Evolutionary conservation across 2,797 vertebrate species (phyloP).

Genomic region (Enteromius mattozi): DNA sequence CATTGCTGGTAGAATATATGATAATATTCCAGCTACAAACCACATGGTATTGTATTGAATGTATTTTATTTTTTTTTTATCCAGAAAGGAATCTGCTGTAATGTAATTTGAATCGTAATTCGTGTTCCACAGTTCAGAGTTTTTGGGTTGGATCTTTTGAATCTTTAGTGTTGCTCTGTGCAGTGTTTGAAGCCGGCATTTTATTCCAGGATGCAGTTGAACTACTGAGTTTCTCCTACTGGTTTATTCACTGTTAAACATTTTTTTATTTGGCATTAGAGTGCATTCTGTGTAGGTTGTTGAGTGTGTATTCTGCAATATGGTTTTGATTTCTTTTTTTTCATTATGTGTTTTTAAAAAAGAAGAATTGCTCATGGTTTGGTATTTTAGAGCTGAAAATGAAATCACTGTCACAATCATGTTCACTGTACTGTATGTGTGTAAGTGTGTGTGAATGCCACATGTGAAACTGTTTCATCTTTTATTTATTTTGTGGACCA

Average conservation of each 20-base stretch:
- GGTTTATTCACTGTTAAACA: not conserved
- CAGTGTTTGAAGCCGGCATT: constrained; percentile 45
- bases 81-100: constrained; percentile 4
- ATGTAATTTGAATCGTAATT: not conserved
- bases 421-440: constrained; percentile 64
- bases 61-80: constrained; percentile 25
- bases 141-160: constrained; percentile 10
- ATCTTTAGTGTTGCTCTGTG: constrained; percentile 51
- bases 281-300: constrained; percentile 9
- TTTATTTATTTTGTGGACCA: not conserved
- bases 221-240: constrained; percentile 3
- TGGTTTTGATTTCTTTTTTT: not conserved
- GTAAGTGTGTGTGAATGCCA: constrained; percentile 39
- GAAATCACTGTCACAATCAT: constrained; percentile 68
- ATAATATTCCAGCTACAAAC: constrained; percentile 29
- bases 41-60: constrained; percentile 26
- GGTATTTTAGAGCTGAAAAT: constrained; percentile 31
- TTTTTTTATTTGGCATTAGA: not conserved
- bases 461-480: not conserved
- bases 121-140: not conserved
- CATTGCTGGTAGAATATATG: constrained; percentile 19
- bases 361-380: constrained; percentile 15
- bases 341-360: constrained; percentile 10
- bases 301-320: constrained; percentile 20
- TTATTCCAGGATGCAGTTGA: constrained; percentile 51